These are phyloP conservation scores for Lepidocolaptes lacrymiger DNA, from an alignment of 2,797 vertebrate genomes.

Conservation along the genomic window DNA sequence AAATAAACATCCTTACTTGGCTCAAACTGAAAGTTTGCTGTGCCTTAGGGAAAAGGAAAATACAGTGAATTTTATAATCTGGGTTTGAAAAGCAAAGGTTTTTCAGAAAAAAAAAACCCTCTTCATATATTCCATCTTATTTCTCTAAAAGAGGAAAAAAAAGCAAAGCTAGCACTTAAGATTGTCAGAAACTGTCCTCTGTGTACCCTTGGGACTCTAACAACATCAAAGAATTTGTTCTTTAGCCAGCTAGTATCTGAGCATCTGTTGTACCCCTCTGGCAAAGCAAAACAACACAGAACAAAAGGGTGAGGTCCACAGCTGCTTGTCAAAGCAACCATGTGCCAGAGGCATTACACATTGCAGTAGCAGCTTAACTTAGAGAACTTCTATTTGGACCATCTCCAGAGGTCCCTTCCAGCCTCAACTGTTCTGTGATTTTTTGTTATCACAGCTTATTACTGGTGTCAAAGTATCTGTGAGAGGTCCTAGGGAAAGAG, in stretches of 20 bases:
- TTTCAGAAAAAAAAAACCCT: not conserved
- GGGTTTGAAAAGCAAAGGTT: not conserved
- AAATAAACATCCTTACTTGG: not conserved
- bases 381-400: not conserved
- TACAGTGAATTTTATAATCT: not conserved
- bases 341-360: not conserved
- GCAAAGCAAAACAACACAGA: not conserved
- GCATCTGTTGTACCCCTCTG: not conserved
- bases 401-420: not conserved
- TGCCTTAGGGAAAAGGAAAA: not conserved
- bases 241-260: not conserved
- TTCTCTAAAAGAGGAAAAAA: not conserved
- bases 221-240: not conserved
- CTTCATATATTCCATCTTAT: not conserved
- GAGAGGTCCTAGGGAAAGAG: not conserved
- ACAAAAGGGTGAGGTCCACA: conserved; percentile 18
- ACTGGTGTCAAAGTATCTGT: not conserved
- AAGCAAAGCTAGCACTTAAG: not conserved
- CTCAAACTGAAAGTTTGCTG: not conserved
- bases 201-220: not conserved
- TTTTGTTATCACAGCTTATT: not conserved
- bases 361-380: not conserved
- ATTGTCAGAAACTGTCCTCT: not conserved
- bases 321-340: not conserved
- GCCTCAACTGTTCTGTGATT: not conserved